These are phyloP conservation scores for Blera fallax DNA, from an alignment of 2,888 invertebrate species.

Conservation along the genomic window DNA sequence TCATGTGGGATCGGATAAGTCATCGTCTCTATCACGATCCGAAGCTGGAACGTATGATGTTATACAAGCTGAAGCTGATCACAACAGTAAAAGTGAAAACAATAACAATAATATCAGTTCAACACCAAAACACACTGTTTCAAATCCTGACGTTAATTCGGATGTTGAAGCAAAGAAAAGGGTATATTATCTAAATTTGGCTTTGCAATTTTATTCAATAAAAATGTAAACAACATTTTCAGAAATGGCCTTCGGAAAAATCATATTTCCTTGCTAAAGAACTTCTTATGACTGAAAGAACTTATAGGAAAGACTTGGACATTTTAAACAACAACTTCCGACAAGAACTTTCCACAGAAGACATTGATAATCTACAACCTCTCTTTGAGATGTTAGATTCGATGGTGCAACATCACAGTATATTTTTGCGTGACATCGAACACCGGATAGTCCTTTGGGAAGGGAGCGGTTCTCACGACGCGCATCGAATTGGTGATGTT, in stretches of 20 bases:
- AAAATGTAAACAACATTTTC: constrained; percentile 59
- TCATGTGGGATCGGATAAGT: constrained; percentile 81
- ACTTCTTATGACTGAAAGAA: constrained; percentile 96
- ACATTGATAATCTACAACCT: constrained; percentile 83
- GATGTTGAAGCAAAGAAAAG: constrained; percentile 80
- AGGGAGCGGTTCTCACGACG: constrained; percentile 83
- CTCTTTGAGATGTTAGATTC: constrained; percentile 88
- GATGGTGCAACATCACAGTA: constrained; percentile 91
- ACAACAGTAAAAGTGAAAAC: constrained; percentile 78
- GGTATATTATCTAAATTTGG: constrained; percentile 64
- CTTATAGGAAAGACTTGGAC: constrained; percentile 96
- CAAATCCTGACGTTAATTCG: constrained; percentile 73
- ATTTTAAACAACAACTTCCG: constrained; percentile 92
- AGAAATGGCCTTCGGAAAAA: constrained; percentile 87
- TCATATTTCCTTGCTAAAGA: constrained; percentile 95
- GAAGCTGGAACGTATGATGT: constrained; percentile 81
- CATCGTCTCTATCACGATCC: constrained; percentile 81
- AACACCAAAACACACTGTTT: constrained; percentile 38
- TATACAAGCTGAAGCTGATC: constrained; percentile 80
- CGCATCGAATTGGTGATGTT: constrained; percentile 89
- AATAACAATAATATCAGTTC: constrained; percentile 74
- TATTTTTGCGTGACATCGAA: constrained; percentile 90
- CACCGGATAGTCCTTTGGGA: constrained; percentile 89
- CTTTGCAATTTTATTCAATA: neutral
- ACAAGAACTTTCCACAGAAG: constrained; percentile 86